phyloP scores from a whole-genome alignment of 2,888 invertebrate genomes.

The Amiota minor region DNA sequence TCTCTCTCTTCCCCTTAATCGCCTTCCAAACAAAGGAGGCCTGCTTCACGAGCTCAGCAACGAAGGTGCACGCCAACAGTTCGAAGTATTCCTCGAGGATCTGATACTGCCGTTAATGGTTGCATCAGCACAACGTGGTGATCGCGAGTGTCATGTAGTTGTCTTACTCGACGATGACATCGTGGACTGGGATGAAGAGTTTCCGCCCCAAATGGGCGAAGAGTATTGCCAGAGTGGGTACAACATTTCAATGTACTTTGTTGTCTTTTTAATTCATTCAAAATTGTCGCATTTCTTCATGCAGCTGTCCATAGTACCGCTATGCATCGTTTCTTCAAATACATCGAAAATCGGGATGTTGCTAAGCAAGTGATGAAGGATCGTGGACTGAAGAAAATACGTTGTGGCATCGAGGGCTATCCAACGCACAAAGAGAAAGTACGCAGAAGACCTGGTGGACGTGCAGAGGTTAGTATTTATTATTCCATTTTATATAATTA shows the following conservation, averaged over 20 bases:
- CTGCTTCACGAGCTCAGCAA: slow-evolving; percentile 98
- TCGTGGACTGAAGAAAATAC: slow-evolving; percentile 97
- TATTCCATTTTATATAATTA: background rate
- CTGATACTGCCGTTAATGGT: slow-evolving; percentile 98
- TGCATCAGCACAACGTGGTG: slow-evolving; percentile 92
- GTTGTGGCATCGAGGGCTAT: slow-evolving; percentile 98
- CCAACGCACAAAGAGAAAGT: slow-evolving; percentile 99
- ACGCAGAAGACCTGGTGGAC: slow-evolving; percentile 93
- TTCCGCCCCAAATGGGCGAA: slow-evolving; percentile 99
- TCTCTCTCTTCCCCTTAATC: slow-evolving; percentile 39
- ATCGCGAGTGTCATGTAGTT: slow-evolving; percentile 98
- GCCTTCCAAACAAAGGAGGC: slow-evolving; percentile 77
- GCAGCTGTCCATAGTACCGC: slow-evolving; percentile 93
- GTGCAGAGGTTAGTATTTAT: slow-evolving; percentile 84
- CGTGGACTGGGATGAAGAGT: slow-evolving; percentile 98
- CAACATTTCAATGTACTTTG: background rate
- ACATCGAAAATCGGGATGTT: slow-evolving; percentile 99
- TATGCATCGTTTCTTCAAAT: slow-evolving; percentile 98
- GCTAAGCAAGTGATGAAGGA: slow-evolving; percentile 99
- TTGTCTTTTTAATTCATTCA: no score
- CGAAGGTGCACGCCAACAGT: slow-evolving; percentile 98
- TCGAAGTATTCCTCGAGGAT: slow-evolving; percentile 95
- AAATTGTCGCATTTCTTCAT: background rate
- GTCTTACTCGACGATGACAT: slow-evolving; percentile 96
- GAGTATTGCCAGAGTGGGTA: slow-evolving; percentile 94